These are phyloP conservation scores for Nematopogon swammerdamellus DNA, from an alignment of 2,888 invertebrate genomes.

Conservation along the genomic window DNA sequence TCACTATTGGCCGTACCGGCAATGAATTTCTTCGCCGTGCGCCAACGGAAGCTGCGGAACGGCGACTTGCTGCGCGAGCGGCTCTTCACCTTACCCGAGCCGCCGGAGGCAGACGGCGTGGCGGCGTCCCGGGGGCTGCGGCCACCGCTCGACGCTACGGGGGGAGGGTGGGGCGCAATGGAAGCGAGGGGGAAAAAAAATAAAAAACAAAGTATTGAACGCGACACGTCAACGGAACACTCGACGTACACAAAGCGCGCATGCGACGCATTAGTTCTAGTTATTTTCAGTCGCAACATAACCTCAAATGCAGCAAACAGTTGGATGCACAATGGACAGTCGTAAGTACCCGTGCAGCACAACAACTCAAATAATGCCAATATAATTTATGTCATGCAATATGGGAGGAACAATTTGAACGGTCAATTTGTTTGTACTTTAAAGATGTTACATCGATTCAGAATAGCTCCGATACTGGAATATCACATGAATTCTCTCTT, in stretches of 20 bases:
- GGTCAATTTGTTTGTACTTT: too few relatives aligned
- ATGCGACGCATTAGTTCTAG: neutral
- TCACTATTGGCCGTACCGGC: slow-evolving; percentile 73
- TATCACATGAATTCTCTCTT: too few relatives aligned
- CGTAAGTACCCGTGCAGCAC: too few relatives aligned
- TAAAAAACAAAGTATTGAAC: neutral
- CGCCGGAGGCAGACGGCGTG: slow-evolving; percentile 34
- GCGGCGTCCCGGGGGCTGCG: slow-evolving; percentile 16
- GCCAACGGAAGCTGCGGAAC: slow-evolving; percentile 91
- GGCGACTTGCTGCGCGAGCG: slow-evolving; percentile 92
- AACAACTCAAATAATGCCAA: too few relatives aligned
- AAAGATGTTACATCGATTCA: too few relatives aligned
- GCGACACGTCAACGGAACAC: neutral
- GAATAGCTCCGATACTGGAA: too few relatives aligned
- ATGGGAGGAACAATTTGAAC: too few relatives aligned
- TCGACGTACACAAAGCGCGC: neutral
- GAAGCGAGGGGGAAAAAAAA: neutral
- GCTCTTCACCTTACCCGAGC: slow-evolving; percentile 70
- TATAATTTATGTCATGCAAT: too few relatives aligned
- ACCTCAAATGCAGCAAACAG: too few relatives aligned
- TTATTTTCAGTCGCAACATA: neutral
- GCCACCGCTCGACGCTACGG: slow-evolving; percentile 14
- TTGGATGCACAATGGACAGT: too few relatives aligned
- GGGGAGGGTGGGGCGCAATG: slow-evolving; percentile 17
- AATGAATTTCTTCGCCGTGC: slow-evolving; percentile 68